Evolutionary conservation across 2,113 vertebrate species (phyloP), one percentile per base, ranked within the genome.

Genomic region (Octodon degus): DNA sequence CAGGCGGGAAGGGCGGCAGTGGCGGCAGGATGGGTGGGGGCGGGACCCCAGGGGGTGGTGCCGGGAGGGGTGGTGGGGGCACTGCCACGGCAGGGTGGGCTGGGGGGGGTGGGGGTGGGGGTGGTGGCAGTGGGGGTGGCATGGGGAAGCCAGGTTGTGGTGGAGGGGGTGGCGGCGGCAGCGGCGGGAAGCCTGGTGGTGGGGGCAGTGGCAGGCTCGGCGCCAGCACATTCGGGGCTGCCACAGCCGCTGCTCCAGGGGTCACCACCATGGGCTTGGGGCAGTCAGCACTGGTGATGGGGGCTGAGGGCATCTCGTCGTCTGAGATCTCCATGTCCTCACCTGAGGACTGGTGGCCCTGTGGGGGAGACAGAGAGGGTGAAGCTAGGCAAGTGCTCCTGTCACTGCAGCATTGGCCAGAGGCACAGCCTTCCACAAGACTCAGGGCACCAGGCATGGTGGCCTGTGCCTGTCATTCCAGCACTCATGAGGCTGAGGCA

Each of bases 261-360:
- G 99, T 99, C 82, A 99, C 98, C 80, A 99, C 99, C 13, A 99
- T 99, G 98, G 99, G 99, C 98, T 99, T 99, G 97, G 98, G 98
- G 98, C 99, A 99, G n/a, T 99, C 99, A 0, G 99, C 98, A 0
- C 99, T 98, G 94, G 98, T 98, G 98, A 98, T 99, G 1, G 99
- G 99, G 0, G 99, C 99, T 0, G 99, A 98, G 4, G 99, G 99
- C 99, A 99, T 99, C 98, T 99, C 99, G 0, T 99, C 99, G 0
- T 99, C 99, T 0, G 99, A 99, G 98, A 99, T 99, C 96, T 99
- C 99, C 99, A 99, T 99, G 98, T 99, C 99, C 96, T 99, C 99
- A 10, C 99, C 99, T 0, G 99, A 99, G 34, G 99, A 99, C 97
- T 99, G 99, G 96, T 99, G 99, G 97, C 97, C 98, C 99, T 99